Base-by-base conservation (phyloP, 2,888 invertebrate species). In the Agelastica alni region DNA sequence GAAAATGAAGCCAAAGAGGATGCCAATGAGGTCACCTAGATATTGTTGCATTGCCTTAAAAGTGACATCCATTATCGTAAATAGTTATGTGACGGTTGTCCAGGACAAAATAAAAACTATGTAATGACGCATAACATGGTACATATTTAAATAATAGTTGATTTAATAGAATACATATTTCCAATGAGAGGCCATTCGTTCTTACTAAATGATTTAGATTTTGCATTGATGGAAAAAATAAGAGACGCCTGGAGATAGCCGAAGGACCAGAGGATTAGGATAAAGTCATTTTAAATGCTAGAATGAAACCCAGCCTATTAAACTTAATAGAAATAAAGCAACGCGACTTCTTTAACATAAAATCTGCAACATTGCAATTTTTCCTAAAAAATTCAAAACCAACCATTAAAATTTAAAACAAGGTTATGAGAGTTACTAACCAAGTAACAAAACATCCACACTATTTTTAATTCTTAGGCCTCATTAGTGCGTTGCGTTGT, bases 61-160 rank as follows among this genome's bases (percentile, higher is more conserved):
- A 16, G n/a, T 28, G 22, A 41, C 22, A 28, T 31, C 20, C 36
- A 36, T 9, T 34, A 12, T 13, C 17, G 28, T 14, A 44, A 51
- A 46, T 36, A 49, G 13, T 18, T 47, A 13, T 57, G 57, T 49
- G 54, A 57, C 46, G 53, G 57, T n/a, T 57, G 59, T 26, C 53
- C 56, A 12, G 52, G 51, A 28, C 58, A 61, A 51, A 57, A 59
- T 42, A 60, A 57, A 43, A 61, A 44, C 53, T n/a, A n/a, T n/a
- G n/a, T n/a, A n/a, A n/a, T n/a, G n/a, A n/a, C n/a, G n/a, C n/a
- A n/a, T n/a, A n/a, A n/a, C n/a, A n/a, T n/a, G 12, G 53, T 59
- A 22, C 56, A 57, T 49, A 20, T 49, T 10, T 18, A 41, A 17
- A 41, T 41, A 39, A 41, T 49, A 2, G 17, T 49, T 41, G 16